Evolutionary conservation across 2,797 vertebrate genomes (phyloP).

Genomic region (Dryobates pubescens): DNA sequence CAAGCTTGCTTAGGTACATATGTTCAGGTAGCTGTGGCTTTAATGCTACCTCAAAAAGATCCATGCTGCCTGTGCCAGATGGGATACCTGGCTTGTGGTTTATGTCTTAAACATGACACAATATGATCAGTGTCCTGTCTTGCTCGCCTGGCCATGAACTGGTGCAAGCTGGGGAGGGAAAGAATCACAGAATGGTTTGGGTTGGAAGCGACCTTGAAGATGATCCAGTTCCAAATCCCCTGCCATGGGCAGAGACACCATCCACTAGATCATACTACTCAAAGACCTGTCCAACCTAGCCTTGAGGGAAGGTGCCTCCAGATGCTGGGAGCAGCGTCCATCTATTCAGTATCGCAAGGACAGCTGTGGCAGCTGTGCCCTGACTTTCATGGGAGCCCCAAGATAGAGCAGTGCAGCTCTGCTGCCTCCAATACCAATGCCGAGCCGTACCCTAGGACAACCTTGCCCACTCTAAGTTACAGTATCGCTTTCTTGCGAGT

Average conservation of each 20-base stretch:
- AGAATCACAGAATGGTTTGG: neutral
- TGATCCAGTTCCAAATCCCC: neutral
- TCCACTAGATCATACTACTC: neutral
- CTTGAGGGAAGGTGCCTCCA: neutral
- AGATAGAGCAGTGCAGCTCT: neutral
- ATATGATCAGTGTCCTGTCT: accelerated
- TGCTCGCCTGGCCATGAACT: neutral
- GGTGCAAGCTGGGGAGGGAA: neutral
- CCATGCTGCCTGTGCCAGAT: accelerated
- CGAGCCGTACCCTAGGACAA: accelerated
- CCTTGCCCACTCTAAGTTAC: neutral
- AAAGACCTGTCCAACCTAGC: neutral
- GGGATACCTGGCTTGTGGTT: neutral
- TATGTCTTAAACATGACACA: neutral
- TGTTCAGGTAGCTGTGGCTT: neutral
- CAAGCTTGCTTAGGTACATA: accelerated
- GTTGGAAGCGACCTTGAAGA: neutral
- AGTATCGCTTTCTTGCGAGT: accelerated
- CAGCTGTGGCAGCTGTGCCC: neutral
- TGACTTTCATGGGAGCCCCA: accelerated
- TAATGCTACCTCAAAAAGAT: neutral
- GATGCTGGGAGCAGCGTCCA: neutral
- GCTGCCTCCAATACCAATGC: neutral
- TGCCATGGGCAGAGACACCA: neutral
- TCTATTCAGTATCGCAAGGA: neutral